These are phyloP conservation scores for Chiroxiphia lanceolata DNA, from an alignment of 2,797 vertebrate genomes.

Conservation along the genomic window DNA sequence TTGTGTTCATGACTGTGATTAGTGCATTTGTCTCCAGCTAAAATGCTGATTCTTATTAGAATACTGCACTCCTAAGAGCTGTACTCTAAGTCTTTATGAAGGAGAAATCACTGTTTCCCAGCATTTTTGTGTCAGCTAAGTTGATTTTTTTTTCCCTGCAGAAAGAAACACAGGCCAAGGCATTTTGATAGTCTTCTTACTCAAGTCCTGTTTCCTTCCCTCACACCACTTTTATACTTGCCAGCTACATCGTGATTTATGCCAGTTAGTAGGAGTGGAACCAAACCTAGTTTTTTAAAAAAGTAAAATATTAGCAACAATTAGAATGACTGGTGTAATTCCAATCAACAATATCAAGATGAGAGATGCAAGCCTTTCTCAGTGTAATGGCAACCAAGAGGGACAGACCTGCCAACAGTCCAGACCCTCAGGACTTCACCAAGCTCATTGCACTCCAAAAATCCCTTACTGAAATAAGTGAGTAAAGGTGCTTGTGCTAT, in stretches of 20 bases:
- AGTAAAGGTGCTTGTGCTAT: neutral
- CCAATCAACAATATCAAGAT: neutral
- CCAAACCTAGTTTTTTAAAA: neutral
- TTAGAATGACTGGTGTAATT: neutral
- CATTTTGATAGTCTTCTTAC: neutral
- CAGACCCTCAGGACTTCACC: neutral
- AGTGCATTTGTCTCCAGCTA: constrained; percentile 50
- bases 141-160: neutral
- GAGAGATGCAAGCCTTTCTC: neutral
- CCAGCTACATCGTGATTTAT: neutral
- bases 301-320: neutral
- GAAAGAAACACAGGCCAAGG: neutral
- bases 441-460: neutral
- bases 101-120: neutral
- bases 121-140: neutral
- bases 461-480: neutral
- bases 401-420: neutral
- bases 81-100: neutral
- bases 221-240: neutral
- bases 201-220: neutral
- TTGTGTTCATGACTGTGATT: neutral
- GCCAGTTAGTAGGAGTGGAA: neutral
- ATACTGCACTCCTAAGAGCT: neutral
- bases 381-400: neutral
- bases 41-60: constrained; percentile 57